These are phyloP conservation scores for Strigamia maritima DNA, from an alignment of 2,888 invertebrate species.

Conservation along the genomic window DNA sequence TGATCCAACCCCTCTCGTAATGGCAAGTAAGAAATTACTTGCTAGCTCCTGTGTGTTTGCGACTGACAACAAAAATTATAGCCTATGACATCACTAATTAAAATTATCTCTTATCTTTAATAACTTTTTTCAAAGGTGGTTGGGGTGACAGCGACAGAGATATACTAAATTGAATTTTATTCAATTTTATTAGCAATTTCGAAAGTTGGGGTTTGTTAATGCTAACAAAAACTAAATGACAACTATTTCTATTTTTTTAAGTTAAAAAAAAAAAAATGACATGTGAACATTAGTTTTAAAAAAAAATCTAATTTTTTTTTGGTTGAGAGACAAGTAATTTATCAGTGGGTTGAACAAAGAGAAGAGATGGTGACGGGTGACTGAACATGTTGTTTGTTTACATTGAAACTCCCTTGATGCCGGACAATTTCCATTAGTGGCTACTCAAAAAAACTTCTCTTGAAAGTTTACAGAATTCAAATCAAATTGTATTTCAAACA, in stretches of 20 bases:
- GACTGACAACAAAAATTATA: background rate
- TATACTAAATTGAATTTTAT: background rate
- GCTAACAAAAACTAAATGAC: too few relatives aligned
- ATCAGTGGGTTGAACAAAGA: slow-evolving; percentile 13
- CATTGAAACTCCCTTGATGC: slow-evolving; percentile 26
- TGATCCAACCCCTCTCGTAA: slow-evolving; percentile 27
- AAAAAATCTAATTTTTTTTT: background rate
- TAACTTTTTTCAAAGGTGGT: too few relatives aligned
- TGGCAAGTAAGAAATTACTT: slow-evolving; percentile 28
- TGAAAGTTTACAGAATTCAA: background rate
- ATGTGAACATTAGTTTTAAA: background rate
- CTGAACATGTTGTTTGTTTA: slow-evolving; percentile 30
- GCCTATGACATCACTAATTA: background rate
- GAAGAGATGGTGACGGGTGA: slow-evolving; percentile 29
- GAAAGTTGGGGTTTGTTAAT: too few relatives aligned
- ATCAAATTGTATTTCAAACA: background rate
- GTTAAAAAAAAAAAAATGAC: background rate
- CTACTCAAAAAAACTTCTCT: too few relatives aligned
- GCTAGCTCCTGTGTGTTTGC: slow-evolving; percentile 15
- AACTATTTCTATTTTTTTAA: too few relatives aligned
- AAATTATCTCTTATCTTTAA: background rate
- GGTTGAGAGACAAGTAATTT: background rate
- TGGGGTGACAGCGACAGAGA: too few relatives aligned
- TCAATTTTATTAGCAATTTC: background rate
- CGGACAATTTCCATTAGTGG: background rate